Conservation (phyloP, 2,113 vertebrate species). For the Pagrus major region DNA sequence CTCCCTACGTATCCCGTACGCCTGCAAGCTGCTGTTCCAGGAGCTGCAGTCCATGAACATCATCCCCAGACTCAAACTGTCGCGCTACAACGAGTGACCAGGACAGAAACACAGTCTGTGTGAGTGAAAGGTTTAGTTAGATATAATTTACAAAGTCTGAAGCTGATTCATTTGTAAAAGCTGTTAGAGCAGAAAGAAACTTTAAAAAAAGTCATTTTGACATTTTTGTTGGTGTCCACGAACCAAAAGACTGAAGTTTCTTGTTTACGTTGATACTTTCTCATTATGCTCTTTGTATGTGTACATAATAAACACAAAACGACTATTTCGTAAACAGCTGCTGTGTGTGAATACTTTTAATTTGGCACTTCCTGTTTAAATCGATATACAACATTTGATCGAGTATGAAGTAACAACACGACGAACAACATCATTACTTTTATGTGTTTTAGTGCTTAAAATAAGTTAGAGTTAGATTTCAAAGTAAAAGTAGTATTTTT, state of each 20-base stretch:
- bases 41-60: slow-evolving; percentile 99
- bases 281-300: slow-evolving; percentile 46
- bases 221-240: slow-evolving; percentile 34
- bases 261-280: slow-evolving; percentile 45
- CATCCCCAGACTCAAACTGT: slow-evolving; percentile 94
- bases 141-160: background rate
- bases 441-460: too few species aligned
- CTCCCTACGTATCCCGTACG: slow-evolving; percentile 95
- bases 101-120: slow-evolving; percentile 15
- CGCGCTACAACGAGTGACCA: slow-evolving; percentile 94
- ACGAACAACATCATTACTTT: too few species aligned
- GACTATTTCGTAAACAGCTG: slow-evolving; percentile 21
- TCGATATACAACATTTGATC: background rate
- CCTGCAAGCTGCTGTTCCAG: slow-evolving; percentile 98
- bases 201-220: background rate
- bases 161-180: background rate
- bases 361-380: background rate
- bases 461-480: too few species aligned
- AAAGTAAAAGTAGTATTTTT: too few species aligned
- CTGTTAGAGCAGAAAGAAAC: background rate
- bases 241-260: slow-evolving; percentile 26
- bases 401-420: background rate
- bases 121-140: slow-evolving; percentile 37
- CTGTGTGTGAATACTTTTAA: slow-evolving; percentile 30
- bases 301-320: slow-evolving; percentile 77